Evolutionary conservation across 2,797 vertebrate species (phyloP).

Genomic region (Micromesistius poutassou): DNA sequence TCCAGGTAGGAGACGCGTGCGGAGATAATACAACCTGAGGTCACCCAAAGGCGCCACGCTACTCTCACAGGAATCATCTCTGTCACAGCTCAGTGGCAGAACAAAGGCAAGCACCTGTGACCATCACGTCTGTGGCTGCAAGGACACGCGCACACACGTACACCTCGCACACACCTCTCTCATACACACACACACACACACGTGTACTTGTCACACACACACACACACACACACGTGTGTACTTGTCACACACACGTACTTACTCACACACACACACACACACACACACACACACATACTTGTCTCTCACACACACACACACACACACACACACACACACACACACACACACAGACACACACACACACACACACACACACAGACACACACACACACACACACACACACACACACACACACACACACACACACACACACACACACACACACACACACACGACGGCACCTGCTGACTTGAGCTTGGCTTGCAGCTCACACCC

Average conservation of each 20-base stretch:
- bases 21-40: conserved; percentile 47
- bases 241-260: too few species aligned
- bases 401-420: background rate
- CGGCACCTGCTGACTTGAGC: background rate
- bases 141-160: background rate
- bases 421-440: background rate
- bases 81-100: conserved; percentile 25
- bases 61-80: conserved; percentile 25
- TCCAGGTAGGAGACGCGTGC: conserved; percentile 25
- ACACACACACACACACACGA: background rate
- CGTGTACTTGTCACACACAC: too few species aligned
- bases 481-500: background rate
- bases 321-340: background rate
- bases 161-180: background rate
- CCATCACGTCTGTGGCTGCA: background rate
- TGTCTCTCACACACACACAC: background rate
- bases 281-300: too few species aligned
- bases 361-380: background rate
- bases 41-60: conserved; percentile 40
- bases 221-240: background rate
- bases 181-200: background rate
- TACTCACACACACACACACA: too few species aligned
- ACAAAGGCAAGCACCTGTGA: conserved; percentile 10
- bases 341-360: background rate
- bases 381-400: background rate